Base-by-base conservation (phyloP, 2,888 invertebrate species). In the Acanthosepion lycidas region DNA sequence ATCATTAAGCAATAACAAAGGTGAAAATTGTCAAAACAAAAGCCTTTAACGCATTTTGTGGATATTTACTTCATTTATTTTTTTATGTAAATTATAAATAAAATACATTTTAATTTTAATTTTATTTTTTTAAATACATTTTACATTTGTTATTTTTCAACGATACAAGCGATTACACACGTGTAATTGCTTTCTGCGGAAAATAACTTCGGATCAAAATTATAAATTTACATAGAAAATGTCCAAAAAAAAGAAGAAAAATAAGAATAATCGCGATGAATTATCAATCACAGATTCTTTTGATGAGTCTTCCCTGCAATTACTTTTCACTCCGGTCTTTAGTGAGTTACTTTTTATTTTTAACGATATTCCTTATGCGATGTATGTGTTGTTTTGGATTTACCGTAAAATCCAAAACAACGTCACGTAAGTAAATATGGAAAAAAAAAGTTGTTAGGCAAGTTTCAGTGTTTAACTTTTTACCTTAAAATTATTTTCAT, bases 311-410 rank as follows among this genome's bases (percentile, higher is more conserved):
- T 91, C 48, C 78, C 33, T 78, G 78, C 94, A 53, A 78, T 33
- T 48, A 91, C 94, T 64, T 64, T 94, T 18, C 78, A 78, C 78
- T 48, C 94, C 78, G 42, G 94, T 33, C 53, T 49, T 48, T 94
- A 49, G 42, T 91, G 51, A 49, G 64, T 49, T 53, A 49, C 28
- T 18, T 78, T 78, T 42, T 26, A n/a, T 48, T 94, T 91, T 59
- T 23, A 20, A 20, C 6, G 20, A 9, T 55, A 55, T 55, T 53
- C 53, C 15, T 42, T 42, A 42, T 42, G 42, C 42, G 42, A 42
- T 42, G 42, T 3, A 42, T 42, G 42, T 3, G 42, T 42, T 42
- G 42, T 42, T 42, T 42, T 42, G 42, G 42, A 42, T 42, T 42
- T 42, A 42, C 42, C 42, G 42, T 42, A 42, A 42, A 42, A 42